phyloP scores from a whole-genome alignment of 2,797 vertebrate species.

The Pygocentrus nattereri region DNA sequence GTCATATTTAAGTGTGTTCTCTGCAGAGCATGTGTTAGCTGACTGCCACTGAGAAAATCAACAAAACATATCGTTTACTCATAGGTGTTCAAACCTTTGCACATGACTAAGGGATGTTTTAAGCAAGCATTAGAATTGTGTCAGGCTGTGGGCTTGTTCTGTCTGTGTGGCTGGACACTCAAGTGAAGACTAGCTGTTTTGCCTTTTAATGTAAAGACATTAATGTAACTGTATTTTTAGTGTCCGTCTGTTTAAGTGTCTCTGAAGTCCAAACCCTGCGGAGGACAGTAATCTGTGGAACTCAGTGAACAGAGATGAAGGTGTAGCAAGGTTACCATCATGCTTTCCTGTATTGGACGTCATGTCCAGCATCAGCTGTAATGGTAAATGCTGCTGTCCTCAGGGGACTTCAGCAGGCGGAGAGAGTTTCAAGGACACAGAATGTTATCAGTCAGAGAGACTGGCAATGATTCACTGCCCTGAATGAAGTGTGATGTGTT shows the following conservation, averaged over 20 bases:
- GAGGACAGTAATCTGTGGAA: background rate
- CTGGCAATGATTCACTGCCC: slow-evolving; percentile 10
- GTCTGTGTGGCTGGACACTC: no score
- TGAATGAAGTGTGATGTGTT: slow-evolving; percentile 20
- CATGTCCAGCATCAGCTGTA: background rate
- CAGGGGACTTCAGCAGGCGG: background rate
- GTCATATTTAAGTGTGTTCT: no score
- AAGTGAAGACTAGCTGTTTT: no score
- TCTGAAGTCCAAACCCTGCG: background rate
- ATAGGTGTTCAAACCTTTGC: no score
- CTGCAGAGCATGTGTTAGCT: no score
- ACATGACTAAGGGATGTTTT: no score
- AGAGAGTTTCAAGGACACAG: slow-evolving; percentile 12
- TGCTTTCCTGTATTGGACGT: background rate
- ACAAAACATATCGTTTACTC: no score
- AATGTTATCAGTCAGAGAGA: slow-evolving; percentile 18
- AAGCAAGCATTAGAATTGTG: background rate
- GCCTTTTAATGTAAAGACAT: background rate
- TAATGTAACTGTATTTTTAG: background rate
- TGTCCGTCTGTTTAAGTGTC: background rate
- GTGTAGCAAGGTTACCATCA: slow-evolving; percentile 1
- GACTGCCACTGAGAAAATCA: no score
- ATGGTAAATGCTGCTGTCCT: background rate
- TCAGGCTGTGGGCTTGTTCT: no score
- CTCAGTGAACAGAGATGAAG: slow-evolving; percentile 1